Evolutionary conservation across 2,797 vertebrate genomes (phyloP), one percentile per base, ranked within the genome.

Genomic region (Acrocephalus scirpaceus): DNA sequence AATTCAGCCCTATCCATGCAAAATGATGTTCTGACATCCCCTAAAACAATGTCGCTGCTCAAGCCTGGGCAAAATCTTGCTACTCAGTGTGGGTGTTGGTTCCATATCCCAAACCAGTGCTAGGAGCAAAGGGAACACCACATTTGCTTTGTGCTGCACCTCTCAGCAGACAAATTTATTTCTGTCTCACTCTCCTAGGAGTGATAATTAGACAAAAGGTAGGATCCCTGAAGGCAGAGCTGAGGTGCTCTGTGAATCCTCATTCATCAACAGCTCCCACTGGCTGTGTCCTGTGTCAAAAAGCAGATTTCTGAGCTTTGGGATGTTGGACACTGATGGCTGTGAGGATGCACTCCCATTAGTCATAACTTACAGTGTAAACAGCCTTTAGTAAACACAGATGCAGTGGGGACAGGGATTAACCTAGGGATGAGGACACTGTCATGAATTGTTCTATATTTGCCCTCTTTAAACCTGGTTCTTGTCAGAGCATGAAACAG

Each of bases 231-330:
- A 83, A 95, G 74, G 65, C 66, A 86, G 88, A 87, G 66, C 44
- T 79, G 69, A 61, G 60, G 80, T 42, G 82, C 47, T 50, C 61
- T 10, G 10, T 66, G 58, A 92, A 92, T n/a, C 36, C 34, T 91
- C 90, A 75, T 73, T 78, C 86, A 94, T 92, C 76, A 90, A 6
- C 60, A 86, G 92, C 86, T 95, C 88, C 77, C 6, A 17, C 71
- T 3, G 13, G 88, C 83, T 87, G 64, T 21, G 77, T 65, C 54
- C 88, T 71, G 8, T 79, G 71, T 85, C 90, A 94, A 85, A 88
- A 94, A 86, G 54, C 77, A 92, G 47, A 92, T 94, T 96, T 95
- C 44, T 76, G 88, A 96, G 88, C 77, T 85, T 62, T 85, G 50
- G 83, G 83, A 94, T 45, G n/a, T 13, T 62, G 67, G 77, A 60